Conservation (phyloP, 2,888 invertebrate genomes). For the Drosophila merina region DNA sequence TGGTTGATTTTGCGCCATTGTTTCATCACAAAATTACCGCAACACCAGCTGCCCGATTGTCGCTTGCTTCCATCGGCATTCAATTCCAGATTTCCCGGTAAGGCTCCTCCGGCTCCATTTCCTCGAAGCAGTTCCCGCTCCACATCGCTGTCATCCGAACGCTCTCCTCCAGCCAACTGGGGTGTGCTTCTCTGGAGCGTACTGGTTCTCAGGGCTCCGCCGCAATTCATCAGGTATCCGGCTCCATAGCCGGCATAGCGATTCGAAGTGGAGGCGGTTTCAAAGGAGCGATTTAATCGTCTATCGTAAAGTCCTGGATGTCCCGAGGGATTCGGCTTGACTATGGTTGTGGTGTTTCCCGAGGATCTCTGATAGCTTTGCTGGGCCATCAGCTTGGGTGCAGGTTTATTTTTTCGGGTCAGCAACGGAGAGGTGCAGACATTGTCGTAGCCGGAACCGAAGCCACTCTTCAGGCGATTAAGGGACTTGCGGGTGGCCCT, state of each 20-base stretch:
- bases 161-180: conserved; percentile 73
- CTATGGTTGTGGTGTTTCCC: conserved; percentile 54
- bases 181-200: conserved; percentile 83
- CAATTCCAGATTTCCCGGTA: conserved; percentile 46
- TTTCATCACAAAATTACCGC: conserved; percentile 90
- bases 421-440: conserved; percentile 83
- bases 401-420: conserved; percentile 82
- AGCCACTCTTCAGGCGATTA: conserved; percentile 82
- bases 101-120: conserved; percentile 34
- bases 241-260: conserved; percentile 80
- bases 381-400: conserved; percentile 66
- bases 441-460: conserved; percentile 84
- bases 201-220: conserved; percentile 74
- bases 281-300: conserved; percentile 83
- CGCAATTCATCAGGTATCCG: conserved; percentile 77
- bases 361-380: conserved; percentile 49
- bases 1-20: conserved; percentile 91
- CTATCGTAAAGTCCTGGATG: conserved; percentile 83
- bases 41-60: conserved; percentile 87
- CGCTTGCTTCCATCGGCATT: conserved; percentile 73
- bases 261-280: conserved; percentile 80
- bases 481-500: conserved; percentile 82
- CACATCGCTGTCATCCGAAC: conserved; percentile 73
- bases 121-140: conserved; percentile 53
- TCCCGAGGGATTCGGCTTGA: conserved; percentile 65